These are phyloP conservation scores for Monopterus albus DNA, from an alignment of 2,113 vertebrate species.

Conservation along the genomic window DNA sequence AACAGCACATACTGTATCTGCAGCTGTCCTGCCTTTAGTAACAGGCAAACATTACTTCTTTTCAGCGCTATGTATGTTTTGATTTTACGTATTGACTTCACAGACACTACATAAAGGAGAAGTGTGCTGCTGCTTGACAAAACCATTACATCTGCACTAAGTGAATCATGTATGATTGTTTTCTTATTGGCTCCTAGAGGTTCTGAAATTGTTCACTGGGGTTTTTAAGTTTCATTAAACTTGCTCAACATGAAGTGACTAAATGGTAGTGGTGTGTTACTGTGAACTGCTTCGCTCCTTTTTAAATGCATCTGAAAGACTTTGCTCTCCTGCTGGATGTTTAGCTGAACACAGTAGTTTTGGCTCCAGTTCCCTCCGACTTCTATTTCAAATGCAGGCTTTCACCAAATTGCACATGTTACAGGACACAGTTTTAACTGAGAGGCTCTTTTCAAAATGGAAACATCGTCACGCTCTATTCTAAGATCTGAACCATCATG, in stretches of 20 bases:
- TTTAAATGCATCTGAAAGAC: not conserved
- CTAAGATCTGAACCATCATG: conserved; percentile 7
- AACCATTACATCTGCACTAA: not conserved
- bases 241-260: conserved; percentile 1
- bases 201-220: not conserved
- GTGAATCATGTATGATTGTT: not conserved
- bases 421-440: conserved; percentile 27
- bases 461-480: not conserved
- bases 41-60: no score
- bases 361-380: not conserved
- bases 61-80: no score
- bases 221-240: conserved; percentile 27
- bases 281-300: no score
- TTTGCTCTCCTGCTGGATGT: not conserved
- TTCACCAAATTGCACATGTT: conserved; percentile 1
- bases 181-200: not conserved
- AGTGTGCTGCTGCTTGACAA: no score
- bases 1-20: not conserved
- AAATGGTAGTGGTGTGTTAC: not conserved
- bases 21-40: no score
- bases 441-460: conserved; percentile 29
- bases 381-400: conserved; percentile 3
- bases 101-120: no score
- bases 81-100: no score
- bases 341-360: not conserved